Base-by-base conservation (phyloP, 2,797 vertebrate species). In the Hafferia zeledoni region DNA sequence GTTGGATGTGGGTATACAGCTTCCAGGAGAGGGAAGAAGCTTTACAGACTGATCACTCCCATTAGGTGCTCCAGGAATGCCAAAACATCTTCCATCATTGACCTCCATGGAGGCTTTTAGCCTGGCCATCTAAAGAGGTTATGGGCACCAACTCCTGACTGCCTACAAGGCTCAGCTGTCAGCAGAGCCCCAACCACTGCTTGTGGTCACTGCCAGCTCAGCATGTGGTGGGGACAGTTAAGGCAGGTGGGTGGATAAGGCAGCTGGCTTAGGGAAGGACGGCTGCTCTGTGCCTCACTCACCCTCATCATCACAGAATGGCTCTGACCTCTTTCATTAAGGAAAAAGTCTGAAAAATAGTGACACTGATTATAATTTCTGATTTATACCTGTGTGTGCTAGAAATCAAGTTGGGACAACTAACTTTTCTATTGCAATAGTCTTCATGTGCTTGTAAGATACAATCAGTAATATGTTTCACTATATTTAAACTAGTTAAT, bases 191-290 rank as follows among this genome's bases (percentile, higher is more conserved):
- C n/a, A 50, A 8, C 11, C 18, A 27, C 9, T 43, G 11, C 52
- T 49, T 60, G 30, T 31, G 41, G 37, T 4, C 50, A 46, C 20
- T n/a, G 18, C 12, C 22, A n/a, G 37, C 8, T 7, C 31, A 60
- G 18, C 12, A 17, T 2, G 3, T 3, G 1, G 5, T 35, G 14
- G 18, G 37, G 33, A 17, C 14, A n/a, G n/a, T n/a, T n/a, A n/a
- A n/a, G n/a, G n/a, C n/a, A n/a, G n/a, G n/a, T n/a, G n/a, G n/a
- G n/a, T n/a, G n/a, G 30, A 39, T 33, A 10, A 87, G 37, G 12
- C 30, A 81, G 14, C 14, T 25, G 3, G 8, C 43, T 89, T 33
- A 8, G 22, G 6, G 22, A 27, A 75, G 10, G 11, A 57, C 37
- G 17, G 11, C 33, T 60, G 4, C 55, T 65, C 16, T 65, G 20